phyloP scores from a whole-genome alignment of 2,113 vertebrate species.

The Pachypanchax playfairii region DNA sequence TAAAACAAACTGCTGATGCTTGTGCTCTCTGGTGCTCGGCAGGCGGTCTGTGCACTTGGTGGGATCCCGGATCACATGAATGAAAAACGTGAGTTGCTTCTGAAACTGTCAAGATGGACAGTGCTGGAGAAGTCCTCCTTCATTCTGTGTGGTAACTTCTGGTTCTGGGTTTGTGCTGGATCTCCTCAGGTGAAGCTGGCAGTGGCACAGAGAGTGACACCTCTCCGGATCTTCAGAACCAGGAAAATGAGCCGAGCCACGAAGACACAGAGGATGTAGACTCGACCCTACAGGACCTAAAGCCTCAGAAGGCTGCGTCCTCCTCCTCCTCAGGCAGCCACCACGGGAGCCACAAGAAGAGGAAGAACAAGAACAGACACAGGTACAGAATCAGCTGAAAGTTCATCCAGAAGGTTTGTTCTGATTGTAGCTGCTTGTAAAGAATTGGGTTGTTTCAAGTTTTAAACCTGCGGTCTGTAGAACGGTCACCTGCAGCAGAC shows the following conservation, averaged over 20 bases:
- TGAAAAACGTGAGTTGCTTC: constrained; percentile 90
- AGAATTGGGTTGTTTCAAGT: too few relatives aligned
- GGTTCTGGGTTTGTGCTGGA: not conserved
- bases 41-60: constrained; percentile 95
- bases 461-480: too few relatives aligned
- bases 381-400: constrained; percentile 84
- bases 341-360: constrained; percentile 97
- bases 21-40: not conserved
- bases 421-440: too few relatives aligned
- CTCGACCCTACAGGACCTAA: constrained; percentile 91
- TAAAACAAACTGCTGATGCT: not conserved
- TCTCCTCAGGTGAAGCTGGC: constrained; percentile 87
- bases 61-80: constrained; percentile 97
- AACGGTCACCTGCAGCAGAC: constrained; percentile 14
- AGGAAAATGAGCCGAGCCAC: constrained; percentile 95
- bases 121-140: not conserved
- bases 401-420: not conserved
- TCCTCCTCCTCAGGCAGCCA: constrained; percentile 94
- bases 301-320: constrained; percentile 95
- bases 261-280: constrained; percentile 95
- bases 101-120: not conserved
- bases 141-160: not conserved
- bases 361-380: constrained; percentile 99
- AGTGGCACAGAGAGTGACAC: constrained; percentile 97
- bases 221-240: constrained; percentile 97